Percentiles rank a stretch among this genome's conserved stretches.
Conservation (phyloP, 2,113 vertebrate species). For the Macroglossus sobrinus region DNA sequence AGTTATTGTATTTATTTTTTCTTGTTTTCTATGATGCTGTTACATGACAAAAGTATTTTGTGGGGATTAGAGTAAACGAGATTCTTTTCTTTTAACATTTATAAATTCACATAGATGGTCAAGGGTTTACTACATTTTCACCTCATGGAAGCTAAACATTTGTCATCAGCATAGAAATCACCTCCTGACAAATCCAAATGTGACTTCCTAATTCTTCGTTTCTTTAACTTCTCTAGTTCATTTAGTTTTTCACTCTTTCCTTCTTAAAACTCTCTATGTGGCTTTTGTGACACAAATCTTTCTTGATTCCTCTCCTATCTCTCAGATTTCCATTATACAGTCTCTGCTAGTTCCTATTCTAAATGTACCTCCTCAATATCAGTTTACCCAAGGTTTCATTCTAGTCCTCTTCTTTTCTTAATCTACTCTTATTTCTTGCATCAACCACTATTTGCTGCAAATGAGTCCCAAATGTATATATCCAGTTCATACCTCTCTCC, state of each 20-base stretch:
- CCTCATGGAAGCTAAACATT: background rate
- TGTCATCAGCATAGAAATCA: background rate
- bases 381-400: background rate
- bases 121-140: conserved; percentile 8
- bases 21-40: background rate
- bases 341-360: background rate
- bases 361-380: background rate
- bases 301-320: background rate
- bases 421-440: background rate
- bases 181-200: background rate
- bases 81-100: background rate
- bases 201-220: background rate
- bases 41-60: background rate
- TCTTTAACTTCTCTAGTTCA: background rate
- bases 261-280: background rate
- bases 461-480: background rate
- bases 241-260: background rate
- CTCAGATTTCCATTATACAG: background rate
- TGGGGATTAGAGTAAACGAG: background rate
- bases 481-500: background rate
- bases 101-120: background rate
- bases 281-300: background rate
- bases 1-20: background rate
- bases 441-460: background rate
- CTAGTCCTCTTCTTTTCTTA: background rate